Base-by-base conservation (phyloP, 2,797 vertebrate species). In the Pogoniulus pusillus region DNA sequence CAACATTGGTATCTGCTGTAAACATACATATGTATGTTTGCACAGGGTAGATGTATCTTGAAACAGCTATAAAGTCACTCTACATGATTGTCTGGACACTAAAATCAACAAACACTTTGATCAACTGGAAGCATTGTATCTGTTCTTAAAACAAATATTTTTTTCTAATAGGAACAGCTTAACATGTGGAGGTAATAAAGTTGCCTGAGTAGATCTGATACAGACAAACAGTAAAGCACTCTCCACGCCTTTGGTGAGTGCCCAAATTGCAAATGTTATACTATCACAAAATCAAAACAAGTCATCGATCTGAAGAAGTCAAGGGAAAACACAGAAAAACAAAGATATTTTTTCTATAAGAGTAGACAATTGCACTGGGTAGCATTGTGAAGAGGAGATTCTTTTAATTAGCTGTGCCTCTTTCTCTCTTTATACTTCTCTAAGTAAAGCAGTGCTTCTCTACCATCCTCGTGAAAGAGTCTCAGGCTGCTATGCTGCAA, bases 11-110 rank as follows among this genome's bases (percentile, higher is more conserved):
- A 73, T 70, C 17, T 77, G 29, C 59, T 87, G 8, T 24, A 71
- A 37, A 62, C 10, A 22, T 23, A 64, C 4, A 1, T 19, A 55
- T 0, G 0, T 23, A 63, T 7, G 9, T 39, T 69, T 62, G 77
- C 0, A 0, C 10, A 69, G 30, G 10, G 16, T 65, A 30, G 15
- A 74, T 63, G 49, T 30, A 69, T 24, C 45, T 32, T 57, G 24
- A 58, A 83, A 70, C 13, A 75, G 24, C 17, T 71, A 45, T 49
- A 91, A 89, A 87, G 51, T 22, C 27, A 58, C 27, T 32, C 16
- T 43, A 8, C 77, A 34, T 58, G 39, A 49, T 19, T 79, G 22
- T 16, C 37, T n/a, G 43, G 47, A 43, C 57, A 75, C 55, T 78
- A 70, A 24, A 83, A 82, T 30, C 49, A 85, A 72, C 45, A 60